Percentiles rank a stretch among this genome's conserved stretches.
Conservation (phyloP, 2,113 vertebrate species). For the Ariopsis seemanni region DNA sequence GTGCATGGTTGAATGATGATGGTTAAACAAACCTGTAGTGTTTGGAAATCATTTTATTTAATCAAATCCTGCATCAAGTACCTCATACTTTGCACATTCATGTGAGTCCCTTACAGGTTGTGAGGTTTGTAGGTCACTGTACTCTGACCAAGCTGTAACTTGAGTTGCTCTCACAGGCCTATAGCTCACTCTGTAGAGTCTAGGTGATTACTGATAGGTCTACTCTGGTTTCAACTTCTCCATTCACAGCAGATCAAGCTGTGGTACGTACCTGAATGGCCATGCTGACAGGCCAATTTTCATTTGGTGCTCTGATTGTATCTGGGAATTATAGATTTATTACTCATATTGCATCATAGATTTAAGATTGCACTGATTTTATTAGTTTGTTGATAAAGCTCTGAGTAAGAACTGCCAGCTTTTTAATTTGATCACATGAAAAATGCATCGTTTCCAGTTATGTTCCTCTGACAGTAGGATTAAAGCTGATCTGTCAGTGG, state of each 20-base stretch:
- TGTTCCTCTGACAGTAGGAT: constrained; percentile 5
- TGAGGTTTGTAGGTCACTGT: constrained; percentile 3
- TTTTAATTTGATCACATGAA: constrained; percentile 24
- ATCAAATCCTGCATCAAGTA: not conserved
- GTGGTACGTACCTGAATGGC: not conserved
- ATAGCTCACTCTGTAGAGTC: constrained; percentile 37
- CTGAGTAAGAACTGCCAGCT: not conserved
- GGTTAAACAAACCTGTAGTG: too few species aligned
- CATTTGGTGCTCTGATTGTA: constrained; percentile 61
- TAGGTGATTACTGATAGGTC: constrained; percentile 25
- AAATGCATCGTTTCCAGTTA: constrained; percentile 25
- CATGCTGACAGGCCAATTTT: constrained; percentile 32
- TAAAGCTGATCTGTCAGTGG: constrained; percentile 27
- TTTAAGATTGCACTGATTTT: not conserved
- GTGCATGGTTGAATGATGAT: too few species aligned
- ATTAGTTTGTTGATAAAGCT: constrained; percentile 16
- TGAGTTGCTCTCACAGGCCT: constrained; percentile 30
- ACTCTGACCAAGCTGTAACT: constrained; percentile 37
- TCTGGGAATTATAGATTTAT: constrained; percentile 25
- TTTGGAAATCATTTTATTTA: not conserved
- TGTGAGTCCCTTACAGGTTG: not conserved
- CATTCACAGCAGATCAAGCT: constrained; percentile 28
- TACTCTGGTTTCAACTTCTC: constrained; percentile 58
- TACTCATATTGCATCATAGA: not conserved
- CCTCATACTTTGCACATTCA: not conserved